These are phyloP conservation scores for Cerastis leucographa DNA, from an alignment of 2,888 invertebrate genomes.

Conservation along the genomic window DNA sequence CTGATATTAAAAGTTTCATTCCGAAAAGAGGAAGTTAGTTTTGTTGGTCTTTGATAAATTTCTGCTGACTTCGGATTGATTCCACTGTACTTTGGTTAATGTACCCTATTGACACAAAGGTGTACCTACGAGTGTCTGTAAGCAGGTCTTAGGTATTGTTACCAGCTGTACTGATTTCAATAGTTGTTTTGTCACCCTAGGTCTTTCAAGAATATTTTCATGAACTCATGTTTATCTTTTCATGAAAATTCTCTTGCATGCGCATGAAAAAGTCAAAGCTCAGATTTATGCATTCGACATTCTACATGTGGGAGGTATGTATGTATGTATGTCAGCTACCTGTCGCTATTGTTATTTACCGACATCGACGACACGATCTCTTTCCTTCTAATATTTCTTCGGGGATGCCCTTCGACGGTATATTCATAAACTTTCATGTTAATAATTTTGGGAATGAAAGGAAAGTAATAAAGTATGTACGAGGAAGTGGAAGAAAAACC, in stretches of 20 bases:
- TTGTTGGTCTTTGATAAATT: constrained; percentile 21
- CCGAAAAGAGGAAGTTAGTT: constrained; percentile 3
- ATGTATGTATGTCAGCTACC: not conserved
- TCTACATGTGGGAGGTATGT: not conserved
- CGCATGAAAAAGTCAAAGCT: not conserved
- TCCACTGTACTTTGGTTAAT: not conserved
- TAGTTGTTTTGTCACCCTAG: not conserved
- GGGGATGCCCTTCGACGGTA: constrained; percentile 47
- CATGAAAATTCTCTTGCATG: not conserved
- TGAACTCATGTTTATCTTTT: not conserved
- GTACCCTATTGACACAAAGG: not conserved
- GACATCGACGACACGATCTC: constrained; percentile 24
- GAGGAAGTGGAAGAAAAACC: constrained; percentile 61
- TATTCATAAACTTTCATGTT: constrained; percentile 59
- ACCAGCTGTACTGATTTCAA: not conserved
- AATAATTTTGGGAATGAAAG: constrained; percentile 61
- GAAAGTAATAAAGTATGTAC: constrained; percentile 61
- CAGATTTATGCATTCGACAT: constrained; percentile 7
- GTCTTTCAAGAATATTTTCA: not conserved
- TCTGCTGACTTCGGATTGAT: not conserved
- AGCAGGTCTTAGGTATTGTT: not conserved
- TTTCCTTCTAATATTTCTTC: constrained; percentile 44
- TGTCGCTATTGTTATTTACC: constrained; percentile 41
- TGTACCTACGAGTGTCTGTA: not conserved
- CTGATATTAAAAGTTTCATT: constrained; percentile 17